phyloP scores from a whole-genome alignment of 2,797 vertebrate genomes.

The Fratercula arctica region DNA sequence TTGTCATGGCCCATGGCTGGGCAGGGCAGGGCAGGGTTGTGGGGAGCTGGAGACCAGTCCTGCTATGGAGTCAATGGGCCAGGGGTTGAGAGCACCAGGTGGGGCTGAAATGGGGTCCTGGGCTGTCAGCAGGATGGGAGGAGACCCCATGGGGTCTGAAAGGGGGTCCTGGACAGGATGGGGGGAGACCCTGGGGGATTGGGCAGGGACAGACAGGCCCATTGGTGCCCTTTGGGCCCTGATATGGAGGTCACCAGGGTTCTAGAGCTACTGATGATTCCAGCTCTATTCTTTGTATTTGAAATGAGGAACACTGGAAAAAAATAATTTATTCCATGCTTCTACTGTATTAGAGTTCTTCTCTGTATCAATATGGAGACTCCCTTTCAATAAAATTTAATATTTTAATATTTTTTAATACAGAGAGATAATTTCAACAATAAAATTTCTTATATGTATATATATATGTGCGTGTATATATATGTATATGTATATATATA shows the following conservation, averaged over 20 bases:
- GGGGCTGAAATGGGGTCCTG: background rate
- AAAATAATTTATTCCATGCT: background rate
- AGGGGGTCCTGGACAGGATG: background rate
- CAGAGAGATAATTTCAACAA: background rate
- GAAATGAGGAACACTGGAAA: background rate
- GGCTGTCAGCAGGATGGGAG: background rate
- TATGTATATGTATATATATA: background rate
- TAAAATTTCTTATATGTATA: background rate
- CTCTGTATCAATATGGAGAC: background rate
- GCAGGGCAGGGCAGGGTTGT: background rate
- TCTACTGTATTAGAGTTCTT: background rate
- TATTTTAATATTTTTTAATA: background rate
- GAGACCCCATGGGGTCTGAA: background rate
- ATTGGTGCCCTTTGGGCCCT: background rate
- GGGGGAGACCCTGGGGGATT: background rate
- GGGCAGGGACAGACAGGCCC: background rate
- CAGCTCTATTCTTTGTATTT: background rate
- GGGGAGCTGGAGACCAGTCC: background rate
- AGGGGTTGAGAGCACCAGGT: background rate
- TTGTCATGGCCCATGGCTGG: accelerated
- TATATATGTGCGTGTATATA: too few relatives aligned
- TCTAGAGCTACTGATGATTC: background rate
- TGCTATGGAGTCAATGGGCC: background rate
- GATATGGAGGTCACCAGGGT: background rate
- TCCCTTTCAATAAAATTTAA: background rate